A percentile compares a stretch with the other conserved stretches of the same genome.
Evolutionary conservation across 2,113 vertebrate species (phyloP).

Genomic region (Xenus cinereus): DNA sequence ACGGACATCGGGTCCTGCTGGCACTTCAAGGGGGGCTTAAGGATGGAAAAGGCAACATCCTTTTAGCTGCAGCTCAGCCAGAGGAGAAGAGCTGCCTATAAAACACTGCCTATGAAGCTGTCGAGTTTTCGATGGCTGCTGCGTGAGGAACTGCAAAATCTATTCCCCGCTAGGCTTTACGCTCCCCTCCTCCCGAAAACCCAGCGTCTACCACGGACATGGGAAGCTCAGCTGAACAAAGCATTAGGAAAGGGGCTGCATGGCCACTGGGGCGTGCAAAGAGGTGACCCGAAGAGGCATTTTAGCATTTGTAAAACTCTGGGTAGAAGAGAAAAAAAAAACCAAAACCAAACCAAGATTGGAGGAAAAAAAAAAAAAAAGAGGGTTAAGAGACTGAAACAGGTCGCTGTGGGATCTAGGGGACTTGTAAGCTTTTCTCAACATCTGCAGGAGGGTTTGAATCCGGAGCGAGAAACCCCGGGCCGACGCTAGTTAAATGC

Average conservation of each 20-base stretch:
- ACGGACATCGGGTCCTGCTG: neutral
- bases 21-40: neutral
- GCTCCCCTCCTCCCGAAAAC: neutral
- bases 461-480: neutral
- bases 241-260: neutral
- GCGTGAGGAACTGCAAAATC: neutral
- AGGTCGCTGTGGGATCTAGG: neutral
- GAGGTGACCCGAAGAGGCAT: neutral
- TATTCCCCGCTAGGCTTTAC: neutral
- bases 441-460: neutral
- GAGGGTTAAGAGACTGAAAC: neutral
- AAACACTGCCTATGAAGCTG: neutral
- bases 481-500: slow-evolving; percentile 17
- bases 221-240: neutral
- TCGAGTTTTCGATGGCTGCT: neutral
- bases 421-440: neutral
- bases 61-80: neutral
- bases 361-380: neutral
- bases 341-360: neutral
- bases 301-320: neutral
- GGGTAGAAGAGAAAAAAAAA: neutral
- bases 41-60: neutral
- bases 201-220: accelerated
- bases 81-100: neutral
- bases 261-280: neutral